Base-by-base conservation (phyloP, 2,888 invertebrate genomes). In the Metalampra italica region DNA sequence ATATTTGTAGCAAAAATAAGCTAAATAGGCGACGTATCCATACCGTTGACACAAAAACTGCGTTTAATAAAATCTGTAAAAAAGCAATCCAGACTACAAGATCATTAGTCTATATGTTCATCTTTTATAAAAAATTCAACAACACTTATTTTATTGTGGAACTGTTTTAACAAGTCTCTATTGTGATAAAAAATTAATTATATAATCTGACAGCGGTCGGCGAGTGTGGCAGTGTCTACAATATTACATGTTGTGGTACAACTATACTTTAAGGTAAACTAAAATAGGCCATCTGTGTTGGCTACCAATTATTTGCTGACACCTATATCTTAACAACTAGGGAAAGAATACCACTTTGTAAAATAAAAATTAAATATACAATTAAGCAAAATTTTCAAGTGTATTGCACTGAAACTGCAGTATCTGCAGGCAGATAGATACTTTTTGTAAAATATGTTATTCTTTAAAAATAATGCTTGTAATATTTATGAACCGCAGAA, bases 1-100 rank as follows among this genome's bases (percentile, higher is more conserved):
- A 84, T 72, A 79, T 71, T 71, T 82, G 77, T 84, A 82, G 84
- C 82, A 85, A 86, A 87, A 84, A 81, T 82, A 83, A 82, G 81
- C 79, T 57, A 53, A 69, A 70, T 69, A 69, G 82, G 81, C 86
- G 86, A 69, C 78, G 78, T 64, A 70, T 44, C 69, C 64, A 52
- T 34, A 53, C 59, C 54, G 53, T 57, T 59, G 53, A 64, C 55
- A 71, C 68, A 71, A 74, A 77, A 72, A 71, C 66, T 70, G 78
- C 74, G 59, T 75, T 68, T 66, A 87, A 87, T 88, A 88, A 86
- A 88, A 85, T 88, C 84, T 88, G 75, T 81, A 76, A 78, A 81
- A 80, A 86, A 80, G 79, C 85, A 89, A 87, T 85, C 89, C 89
- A 88, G 89, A 89, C 82, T 89, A 89, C 89, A 88, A 89, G 88